Evolutionary conservation across 2,888 invertebrate genomes (phyloP).

Genomic region (Gastracanthus pulcherrimus): DNA sequence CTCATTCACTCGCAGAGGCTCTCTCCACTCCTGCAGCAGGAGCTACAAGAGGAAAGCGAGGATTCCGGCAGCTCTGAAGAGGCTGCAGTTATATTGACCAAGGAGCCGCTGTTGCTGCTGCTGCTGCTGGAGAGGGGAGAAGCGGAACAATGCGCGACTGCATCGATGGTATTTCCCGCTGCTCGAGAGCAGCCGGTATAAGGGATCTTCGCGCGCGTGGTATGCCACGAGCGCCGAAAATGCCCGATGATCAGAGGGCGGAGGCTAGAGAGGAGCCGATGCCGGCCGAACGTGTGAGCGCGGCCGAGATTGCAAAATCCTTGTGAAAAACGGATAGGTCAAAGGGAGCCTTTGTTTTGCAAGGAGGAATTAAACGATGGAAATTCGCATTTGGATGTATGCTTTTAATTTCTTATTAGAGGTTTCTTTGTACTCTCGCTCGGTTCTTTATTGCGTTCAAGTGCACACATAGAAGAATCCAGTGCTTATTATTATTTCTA

Average conservation of each 20-base stretch:
- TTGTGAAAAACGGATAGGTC: not conserved
- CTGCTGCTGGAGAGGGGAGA: not conserved
- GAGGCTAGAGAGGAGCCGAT: too few species aligned
- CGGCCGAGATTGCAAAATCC: not conserved
- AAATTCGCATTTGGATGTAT: too few species aligned
- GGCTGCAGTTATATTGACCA: not conserved
- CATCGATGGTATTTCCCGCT: not conserved
- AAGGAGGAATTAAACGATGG: too few species aligned
- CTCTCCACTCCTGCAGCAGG: too few species aligned
- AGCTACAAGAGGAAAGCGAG: not conserved
- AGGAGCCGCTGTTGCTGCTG: not conserved
- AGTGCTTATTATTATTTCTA: too few species aligned
- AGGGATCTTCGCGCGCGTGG: constrained; percentile 11
- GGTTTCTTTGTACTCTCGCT: too few species aligned
- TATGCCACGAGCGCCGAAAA: not conserved
- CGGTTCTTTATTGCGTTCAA: too few species aligned
- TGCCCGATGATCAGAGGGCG: not conserved
- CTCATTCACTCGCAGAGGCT: constrained; percentile 9
- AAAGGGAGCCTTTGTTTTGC: not conserved
- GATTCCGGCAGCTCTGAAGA: not conserved
- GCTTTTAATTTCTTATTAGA: too few species aligned
- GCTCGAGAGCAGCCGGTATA: too few species aligned
- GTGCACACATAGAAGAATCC: too few species aligned
- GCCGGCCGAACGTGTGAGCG: not conserved
- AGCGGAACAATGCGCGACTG: not conserved